Evolutionary conservation across 2,888 invertebrate genomes (phyloP).

Genomic region (Druceiella hillmani): DNA sequence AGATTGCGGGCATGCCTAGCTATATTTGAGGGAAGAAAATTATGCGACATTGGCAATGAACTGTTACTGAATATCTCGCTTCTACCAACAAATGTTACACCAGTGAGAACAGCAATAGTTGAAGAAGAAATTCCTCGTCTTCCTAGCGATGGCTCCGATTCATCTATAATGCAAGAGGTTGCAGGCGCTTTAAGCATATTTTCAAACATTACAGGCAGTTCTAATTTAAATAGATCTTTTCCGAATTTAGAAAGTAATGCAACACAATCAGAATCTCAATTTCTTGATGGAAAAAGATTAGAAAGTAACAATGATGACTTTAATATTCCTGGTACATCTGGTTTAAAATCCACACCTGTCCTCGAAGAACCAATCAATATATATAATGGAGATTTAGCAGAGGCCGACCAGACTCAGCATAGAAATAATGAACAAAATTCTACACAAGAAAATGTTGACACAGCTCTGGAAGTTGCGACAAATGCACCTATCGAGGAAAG

Average conservation of each 20-base stretch:
- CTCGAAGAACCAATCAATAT: too few relatives aligned
- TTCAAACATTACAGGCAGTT: constrained; percentile 9
- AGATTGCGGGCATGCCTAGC: constrained; percentile 38
- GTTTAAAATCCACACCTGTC: too few relatives aligned
- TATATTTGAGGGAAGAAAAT: constrained; percentile 41
- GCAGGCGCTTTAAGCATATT: constrained; percentile 42
- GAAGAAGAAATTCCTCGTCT: too few relatives aligned
- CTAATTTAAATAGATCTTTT: too few relatives aligned
- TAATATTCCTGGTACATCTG: constrained; percentile 5
- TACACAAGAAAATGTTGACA: constrained; percentile 25
- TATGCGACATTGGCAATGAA: constrained; percentile 40
- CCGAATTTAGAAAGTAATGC: too few relatives aligned
- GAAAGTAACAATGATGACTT: too few relatives aligned
- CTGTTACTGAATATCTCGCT: constrained; percentile 39
- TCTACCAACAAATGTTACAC: constrained; percentile 28
- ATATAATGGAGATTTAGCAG: constrained; percentile 71
- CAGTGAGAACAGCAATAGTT: constrained; percentile 31
- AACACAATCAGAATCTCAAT: too few relatives aligned
- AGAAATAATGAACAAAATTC: constrained; percentile 20
- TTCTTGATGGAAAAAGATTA: too few relatives aligned
- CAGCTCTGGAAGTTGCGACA: constrained; percentile 16
- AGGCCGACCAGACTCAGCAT: constrained; percentile 73
- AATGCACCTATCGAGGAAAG: constrained; percentile 47
- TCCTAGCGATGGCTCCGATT: constrained; percentile 35
- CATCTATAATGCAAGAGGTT: constrained; percentile 42